Conservation (phyloP, 2,797 vertebrate genomes). For the Lophius americanus region DNA sequence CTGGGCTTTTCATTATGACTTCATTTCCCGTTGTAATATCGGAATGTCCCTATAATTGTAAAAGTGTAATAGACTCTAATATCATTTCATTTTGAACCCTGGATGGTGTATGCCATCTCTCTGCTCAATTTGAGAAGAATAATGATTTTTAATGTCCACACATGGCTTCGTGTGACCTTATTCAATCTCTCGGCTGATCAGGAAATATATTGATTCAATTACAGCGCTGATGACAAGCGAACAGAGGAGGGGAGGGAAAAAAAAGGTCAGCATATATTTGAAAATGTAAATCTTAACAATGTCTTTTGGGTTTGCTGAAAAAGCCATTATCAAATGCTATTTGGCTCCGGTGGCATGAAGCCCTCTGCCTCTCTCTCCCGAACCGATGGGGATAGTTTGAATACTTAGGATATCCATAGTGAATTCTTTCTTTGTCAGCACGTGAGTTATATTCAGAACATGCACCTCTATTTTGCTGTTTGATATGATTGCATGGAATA, state of each 20-base stretch:
- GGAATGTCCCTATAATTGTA: constrained; percentile 99
- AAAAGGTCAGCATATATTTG: constrained; percentile 99
- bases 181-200: constrained; percentile 99
- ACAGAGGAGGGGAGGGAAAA: constrained; percentile 90
- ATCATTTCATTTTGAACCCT: constrained; percentile 99
- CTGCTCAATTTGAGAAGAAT: constrained; percentile 99
- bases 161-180: constrained; percentile 99
- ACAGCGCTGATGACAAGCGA: constrained; percentile 97
- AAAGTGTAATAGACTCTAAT: constrained; percentile 99
- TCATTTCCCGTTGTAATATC: constrained; percentile 99
- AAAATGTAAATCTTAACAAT: constrained; percentile 99
- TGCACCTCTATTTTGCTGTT: constrained; percentile 69
- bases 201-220: constrained; percentile 99
- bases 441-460: constrained; percentile 68
- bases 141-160: constrained; percentile 99
- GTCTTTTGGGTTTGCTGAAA: constrained; percentile 95
- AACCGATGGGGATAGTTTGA: constrained; percentile 85
- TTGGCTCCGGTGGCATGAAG: constrained; percentile 89
- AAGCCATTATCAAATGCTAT: constrained; percentile 98
- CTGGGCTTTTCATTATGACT: constrained; percentile 99
- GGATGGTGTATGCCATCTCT: constrained; percentile 94
- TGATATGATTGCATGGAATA: constrained; percentile 62
- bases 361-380: constrained; percentile 78
- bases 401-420: constrained; percentile 71
- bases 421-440: constrained; percentile 79